phyloP scores from a whole-genome alignment of 1,140 invertebrate genomes.

The Rhopalosiphum maidis region DNA sequence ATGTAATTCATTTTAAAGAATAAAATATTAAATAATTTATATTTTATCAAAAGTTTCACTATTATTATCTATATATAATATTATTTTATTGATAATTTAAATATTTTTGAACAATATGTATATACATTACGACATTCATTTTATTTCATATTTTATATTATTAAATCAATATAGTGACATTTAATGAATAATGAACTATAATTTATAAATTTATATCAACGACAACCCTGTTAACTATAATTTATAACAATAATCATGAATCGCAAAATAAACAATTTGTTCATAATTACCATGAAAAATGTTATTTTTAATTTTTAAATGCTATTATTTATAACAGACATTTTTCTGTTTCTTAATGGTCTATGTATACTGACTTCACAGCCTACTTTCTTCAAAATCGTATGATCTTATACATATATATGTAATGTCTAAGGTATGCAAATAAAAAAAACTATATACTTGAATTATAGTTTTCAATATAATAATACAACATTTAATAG shows the following conservation, averaged over 20 bases:
- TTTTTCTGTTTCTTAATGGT: no score
- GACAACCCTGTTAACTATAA: not conserved
- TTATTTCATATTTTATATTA: not conserved
- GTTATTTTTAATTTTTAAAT: not conserved
- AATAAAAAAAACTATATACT: no score
- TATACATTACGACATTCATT: not conserved
- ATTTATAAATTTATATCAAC: not conserved
- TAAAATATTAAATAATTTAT: not conserved
- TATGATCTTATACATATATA: no score
- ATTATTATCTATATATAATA: no score
- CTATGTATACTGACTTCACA: no score
- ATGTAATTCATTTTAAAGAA: not conserved
- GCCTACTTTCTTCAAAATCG: no score
- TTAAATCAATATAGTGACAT: not conserved
- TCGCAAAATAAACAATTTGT: not conserved
- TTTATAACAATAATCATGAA: not conserved
- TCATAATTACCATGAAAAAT: not conserved
- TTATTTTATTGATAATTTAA: no score
- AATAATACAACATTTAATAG: no score
- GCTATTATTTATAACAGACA: no score
- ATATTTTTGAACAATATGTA: not conserved
- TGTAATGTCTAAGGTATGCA: no score
- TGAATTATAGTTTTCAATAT: no score
- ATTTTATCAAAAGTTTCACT: not conserved
- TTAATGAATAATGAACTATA: no score